Percentiles rank a stretch among this genome's conserved stretches.
These are phyloP conservation scores for Tenrec ecaudatus DNA, from an alignment of 2,113 vertebrate species.

Conservation along the genomic window DNA sequence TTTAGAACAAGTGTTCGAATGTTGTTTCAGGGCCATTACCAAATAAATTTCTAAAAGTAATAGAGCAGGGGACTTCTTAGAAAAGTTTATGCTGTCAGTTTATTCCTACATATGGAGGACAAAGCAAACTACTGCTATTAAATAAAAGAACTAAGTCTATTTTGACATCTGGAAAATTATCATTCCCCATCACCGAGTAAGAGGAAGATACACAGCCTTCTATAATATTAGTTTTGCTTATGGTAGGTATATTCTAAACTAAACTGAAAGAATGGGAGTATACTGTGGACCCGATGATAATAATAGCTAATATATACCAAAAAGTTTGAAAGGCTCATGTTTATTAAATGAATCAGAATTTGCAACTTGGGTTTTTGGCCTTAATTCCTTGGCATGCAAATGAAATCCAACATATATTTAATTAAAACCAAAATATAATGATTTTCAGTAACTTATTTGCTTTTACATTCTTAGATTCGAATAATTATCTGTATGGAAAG, in stretches of 20 bases:
- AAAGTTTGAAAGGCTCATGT: not conserved
- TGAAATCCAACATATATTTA: not conserved
- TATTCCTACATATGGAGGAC: not conserved
- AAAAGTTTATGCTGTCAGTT: no score
- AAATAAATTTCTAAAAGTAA: slow-evolving; percentile 6
- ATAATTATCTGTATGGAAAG: not conserved
- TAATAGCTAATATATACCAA: not conserved
- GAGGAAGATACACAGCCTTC: not conserved
- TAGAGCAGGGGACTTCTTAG: no score
- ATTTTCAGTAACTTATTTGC: not conserved
- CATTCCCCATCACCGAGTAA: not conserved
- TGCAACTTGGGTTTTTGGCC: not conserved
- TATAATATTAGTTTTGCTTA: not conserved
- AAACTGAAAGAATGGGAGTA: not conserved
- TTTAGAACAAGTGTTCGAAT: not conserved
- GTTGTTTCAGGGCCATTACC: not conserved
- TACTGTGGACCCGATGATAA: not conserved
- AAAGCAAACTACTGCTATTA: not conserved
- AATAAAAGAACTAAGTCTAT: not conserved
- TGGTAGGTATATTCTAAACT: not conserved
- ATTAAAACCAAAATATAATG: not conserved
- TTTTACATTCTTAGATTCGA: not conserved
- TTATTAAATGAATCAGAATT: not conserved
- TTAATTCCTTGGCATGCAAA: not conserved
- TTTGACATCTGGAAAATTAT: not conserved